phyloP scores from a whole-genome alignment of 2,113 vertebrate genomes.

The Otus sunia region DNA sequence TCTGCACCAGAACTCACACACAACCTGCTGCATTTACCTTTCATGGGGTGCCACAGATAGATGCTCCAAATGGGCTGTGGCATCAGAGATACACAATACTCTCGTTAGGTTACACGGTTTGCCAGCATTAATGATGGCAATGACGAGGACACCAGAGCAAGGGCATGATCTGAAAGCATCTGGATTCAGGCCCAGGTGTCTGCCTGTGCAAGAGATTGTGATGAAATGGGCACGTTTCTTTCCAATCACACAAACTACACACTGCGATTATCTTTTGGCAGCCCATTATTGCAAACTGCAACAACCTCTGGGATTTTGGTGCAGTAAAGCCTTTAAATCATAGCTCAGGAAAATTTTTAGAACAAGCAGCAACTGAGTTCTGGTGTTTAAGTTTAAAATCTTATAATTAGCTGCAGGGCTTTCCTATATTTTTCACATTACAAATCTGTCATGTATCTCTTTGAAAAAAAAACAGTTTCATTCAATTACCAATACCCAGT shows the following conservation, averaged over 20 bases:
- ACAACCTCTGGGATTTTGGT: background rate
- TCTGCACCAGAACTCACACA: background rate
- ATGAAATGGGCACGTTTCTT: background rate
- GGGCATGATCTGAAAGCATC: background rate
- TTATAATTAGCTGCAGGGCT: background rate
- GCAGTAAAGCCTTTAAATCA: conserved; percentile 25
- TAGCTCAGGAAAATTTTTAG: background rate
- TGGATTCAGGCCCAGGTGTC: background rate
- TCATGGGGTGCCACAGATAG: rapidly evolving
- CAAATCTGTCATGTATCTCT: background rate
- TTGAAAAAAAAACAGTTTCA: background rate
- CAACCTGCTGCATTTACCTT: background rate
- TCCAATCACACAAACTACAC: background rate
- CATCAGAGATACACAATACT: background rate
- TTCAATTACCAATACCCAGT: background rate
- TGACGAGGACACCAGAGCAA: background rate
- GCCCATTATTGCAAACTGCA: background rate
- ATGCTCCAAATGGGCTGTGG: background rate
- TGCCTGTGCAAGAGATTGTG: background rate
- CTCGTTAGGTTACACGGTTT: background rate
- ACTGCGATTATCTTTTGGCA: background rate
- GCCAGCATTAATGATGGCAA: background rate
- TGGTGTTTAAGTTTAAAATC: background rate
- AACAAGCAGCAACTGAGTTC: background rate
- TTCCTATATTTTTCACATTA: background rate